These are phyloP conservation scores for Melanotus villosus DNA, from an alignment of 2,888 invertebrate genomes.

Conservation along the genomic window DNA sequence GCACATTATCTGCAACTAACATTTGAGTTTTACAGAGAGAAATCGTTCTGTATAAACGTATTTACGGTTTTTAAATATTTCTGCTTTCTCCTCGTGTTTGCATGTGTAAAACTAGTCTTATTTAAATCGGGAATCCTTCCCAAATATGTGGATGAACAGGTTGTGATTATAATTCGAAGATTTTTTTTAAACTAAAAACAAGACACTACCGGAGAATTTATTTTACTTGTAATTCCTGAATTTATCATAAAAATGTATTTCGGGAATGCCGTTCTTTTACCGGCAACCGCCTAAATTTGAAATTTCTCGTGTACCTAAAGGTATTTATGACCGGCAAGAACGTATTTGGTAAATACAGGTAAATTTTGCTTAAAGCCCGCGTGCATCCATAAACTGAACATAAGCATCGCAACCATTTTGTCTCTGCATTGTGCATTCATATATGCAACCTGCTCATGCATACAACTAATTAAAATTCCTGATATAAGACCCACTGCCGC, in stretches of 20 bases:
- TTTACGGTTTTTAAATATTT: neutral
- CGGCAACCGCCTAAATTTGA: neutral
- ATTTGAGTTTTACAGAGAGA: neutral
- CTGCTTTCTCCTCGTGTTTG: slow-evolving; percentile 4
- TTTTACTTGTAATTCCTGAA: neutral
- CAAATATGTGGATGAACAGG: slow-evolving; percentile 18
- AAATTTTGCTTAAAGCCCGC: neutral
- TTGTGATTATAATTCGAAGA: neutral
- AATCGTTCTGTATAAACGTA: slow-evolving; percentile 4
- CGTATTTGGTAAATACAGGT: neutral
- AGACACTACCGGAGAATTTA: neutral
- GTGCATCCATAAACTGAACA: neutral
- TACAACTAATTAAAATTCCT: slow-evolving; percentile 21
- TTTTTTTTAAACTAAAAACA: neutral
- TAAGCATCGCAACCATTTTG: neutral
- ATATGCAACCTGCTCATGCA: slow-evolving; percentile 2
- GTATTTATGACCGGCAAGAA: neutral
- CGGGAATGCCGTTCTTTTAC: neutral
- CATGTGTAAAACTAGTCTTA: neutral
- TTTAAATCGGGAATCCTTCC: neutral
- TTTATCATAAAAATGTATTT: slow-evolving; percentile 6
- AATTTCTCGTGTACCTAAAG: neutral
- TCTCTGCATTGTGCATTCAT: neutral
- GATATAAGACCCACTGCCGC: neutral
- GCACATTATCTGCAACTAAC: neutral